These are phyloP conservation scores for Dioctria linearis DNA, from an alignment of 2,888 invertebrate genomes.

Conservation along the genomic window DNA sequence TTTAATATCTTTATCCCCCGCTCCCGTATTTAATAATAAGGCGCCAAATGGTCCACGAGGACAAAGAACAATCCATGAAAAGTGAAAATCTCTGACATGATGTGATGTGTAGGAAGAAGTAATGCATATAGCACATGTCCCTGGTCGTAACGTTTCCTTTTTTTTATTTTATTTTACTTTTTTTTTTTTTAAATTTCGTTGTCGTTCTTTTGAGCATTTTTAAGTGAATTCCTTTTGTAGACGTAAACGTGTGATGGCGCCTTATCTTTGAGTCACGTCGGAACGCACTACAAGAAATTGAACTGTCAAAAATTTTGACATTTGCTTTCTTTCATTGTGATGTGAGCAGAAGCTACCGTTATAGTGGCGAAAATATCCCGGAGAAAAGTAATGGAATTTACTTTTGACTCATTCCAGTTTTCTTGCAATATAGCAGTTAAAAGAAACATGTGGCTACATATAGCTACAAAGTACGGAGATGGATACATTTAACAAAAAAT, in stretches of 20 bases:
- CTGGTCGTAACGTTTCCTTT: constrained; percentile 4
- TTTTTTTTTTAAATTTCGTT: constrained; percentile 33
- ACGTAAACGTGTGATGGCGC: constrained; percentile 23
- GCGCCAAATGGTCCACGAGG: constrained; percentile 9
- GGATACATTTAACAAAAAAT: too few species aligned
- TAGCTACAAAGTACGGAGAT: not conserved
- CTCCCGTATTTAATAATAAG: constrained; percentile 28
- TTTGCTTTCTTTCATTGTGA: constrained; percentile 57
- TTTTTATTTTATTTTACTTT: not conserved
- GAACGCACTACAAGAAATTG: constrained; percentile 64
- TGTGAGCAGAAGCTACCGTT: constrained; percentile 8
- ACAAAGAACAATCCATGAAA: constrained; percentile 37
- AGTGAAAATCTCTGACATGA: constrained; percentile 40
- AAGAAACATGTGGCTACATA: not conserved
- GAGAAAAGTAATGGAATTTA: not conserved
- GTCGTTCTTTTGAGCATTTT: constrained; percentile 39
- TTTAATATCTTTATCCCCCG: constrained; percentile 45
- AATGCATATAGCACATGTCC: constrained; percentile 34
- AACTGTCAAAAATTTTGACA: constrained; percentile 71
- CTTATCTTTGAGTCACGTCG: constrained; percentile 12
- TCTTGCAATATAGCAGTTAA: not conserved
- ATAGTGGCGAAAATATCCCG: not conserved
- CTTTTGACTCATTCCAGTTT: constrained; percentile 12
- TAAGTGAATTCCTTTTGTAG: constrained; percentile 47
- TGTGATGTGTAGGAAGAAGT: constrained; percentile 27